Base-by-base conservation (phyloP, 2,113 vertebrate genomes). In the Nerophis lumbriciformis region DNA sequence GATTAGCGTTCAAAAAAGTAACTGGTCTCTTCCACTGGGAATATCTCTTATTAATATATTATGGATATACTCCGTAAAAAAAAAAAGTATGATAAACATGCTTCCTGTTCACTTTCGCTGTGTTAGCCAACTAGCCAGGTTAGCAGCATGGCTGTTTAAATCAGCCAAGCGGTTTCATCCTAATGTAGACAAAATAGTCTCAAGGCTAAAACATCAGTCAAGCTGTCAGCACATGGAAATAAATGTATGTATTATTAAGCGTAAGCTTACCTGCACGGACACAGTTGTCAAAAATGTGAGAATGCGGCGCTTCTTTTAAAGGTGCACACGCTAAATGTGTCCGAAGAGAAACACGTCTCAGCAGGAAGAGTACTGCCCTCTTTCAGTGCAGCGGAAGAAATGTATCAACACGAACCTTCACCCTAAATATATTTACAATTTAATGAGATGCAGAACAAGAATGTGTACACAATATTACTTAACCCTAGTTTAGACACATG, bases 211-310 rank as follows among this genome's bases (percentile, higher is more conserved):
- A 42, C 1, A 6, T 0, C 14, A 10, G 0, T 0, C 7, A 8
- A 10, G 0, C 4, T 7, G 48, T n/a, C 6, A 15, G 9, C 0
- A 0, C 9, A 0, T n/a, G 7, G 68, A 48, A 21, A 0, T n/a
- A 0, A 1, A 12, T 6, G 4, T 12, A 5, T 3, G 0, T 5
- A 0, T 1, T 1, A 42, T 10, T 14, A 44, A 61, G 16, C 45
- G 0, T 6, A 16, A 14, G 64, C 84, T 87, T 58, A 91, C 91
- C 89, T 83, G 68, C 12, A 68, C 75, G 42, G 73, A 66, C 85
- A 87, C 87, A 76, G 82, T 82, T 6, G 0, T 5, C 36, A 66
- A 67, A 28, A 72, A 84, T 10, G 80, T 84, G 84, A 76, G 61
- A 72, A 82, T 59, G 81, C 81, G 72, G 81, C 83, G 82, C 82